Evolutionary conservation across 35 echinoderm and acorn worm species (phyloP), one percentile per base, ranked within the genome.

Genomic region (Nesometra sesokonis): DNA sequence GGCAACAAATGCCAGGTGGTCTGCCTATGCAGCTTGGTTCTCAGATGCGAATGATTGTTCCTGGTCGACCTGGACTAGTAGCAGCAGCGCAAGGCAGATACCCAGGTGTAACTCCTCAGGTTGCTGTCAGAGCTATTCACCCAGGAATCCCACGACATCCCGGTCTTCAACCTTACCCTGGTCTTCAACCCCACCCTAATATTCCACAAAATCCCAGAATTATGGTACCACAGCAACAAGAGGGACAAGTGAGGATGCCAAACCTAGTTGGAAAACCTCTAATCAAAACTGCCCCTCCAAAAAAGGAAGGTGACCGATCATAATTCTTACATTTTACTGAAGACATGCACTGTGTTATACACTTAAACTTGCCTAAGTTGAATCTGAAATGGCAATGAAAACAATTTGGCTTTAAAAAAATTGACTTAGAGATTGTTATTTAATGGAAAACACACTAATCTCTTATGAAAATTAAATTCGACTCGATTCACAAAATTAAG

Each of bases 1-100:
- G 77, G 0, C 86, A 35, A 39, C 77, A 29, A 37, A 87, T 77
- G 19, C 85, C 85, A 46, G 43, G 46, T n/a, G 78, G 21, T 87
- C 36, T 35, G 36, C 39, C 4, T 4, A 15, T 43, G 15, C 39
- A 4, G 15, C 2, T 67, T 67, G 52, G 52, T 9, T 67, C 52
- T 5, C 52, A 67, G 52, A 19, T 67, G 21, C 52, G 52, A 2
- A 67, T 67, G 52, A 67, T 67, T 13, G 23, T 67, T 11, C 52
- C 52, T 67, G 52, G 52, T 27, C 52, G 52, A 67, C 52, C 9
- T 67, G 52, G 52, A 13, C 23, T 67, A 67, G 52, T 67, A 17
- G 11, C 52, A 67, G 52, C 52, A 17, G 8, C 52, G 7, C 52
- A 67, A 17, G 52, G 52, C 23, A 67, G 52, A 67, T 67, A 17